These are phyloP conservation scores for Excalfactoria chinensis DNA, from an alignment of 2,113 vertebrate genomes.

Conservation along the genomic window DNA sequence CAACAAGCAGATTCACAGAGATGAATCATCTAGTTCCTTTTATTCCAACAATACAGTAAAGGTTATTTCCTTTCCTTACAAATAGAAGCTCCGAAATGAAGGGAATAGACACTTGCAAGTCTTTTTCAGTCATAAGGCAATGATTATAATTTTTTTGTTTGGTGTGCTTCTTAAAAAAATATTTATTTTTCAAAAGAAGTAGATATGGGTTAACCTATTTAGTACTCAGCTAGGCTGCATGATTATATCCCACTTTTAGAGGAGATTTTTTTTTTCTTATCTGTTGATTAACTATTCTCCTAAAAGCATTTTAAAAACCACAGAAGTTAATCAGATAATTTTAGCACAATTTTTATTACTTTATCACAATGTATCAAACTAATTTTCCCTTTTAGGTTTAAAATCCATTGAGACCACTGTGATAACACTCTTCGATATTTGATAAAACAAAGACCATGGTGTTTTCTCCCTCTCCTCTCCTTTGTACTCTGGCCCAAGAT, in stretches of 20 bases:
- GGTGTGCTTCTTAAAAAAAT: slow-evolving; percentile 6
- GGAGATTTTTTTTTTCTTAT: background rate
- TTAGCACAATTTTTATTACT: background rate
- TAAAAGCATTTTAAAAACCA: background rate
- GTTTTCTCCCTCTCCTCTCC: background rate
- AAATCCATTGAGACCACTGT: background rate
- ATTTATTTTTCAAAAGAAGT: background rate
- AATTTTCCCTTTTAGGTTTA: background rate
- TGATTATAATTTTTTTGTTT: slow-evolving; percentile 22
- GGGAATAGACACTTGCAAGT: slow-evolving; percentile 49
- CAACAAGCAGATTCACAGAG: slow-evolving; percentile 97
- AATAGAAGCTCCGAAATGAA: slow-evolving; percentile 77
- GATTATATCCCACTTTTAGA: background rate
- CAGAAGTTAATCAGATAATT: background rate
- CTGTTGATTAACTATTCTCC: background rate
- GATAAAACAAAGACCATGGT: background rate
- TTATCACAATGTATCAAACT: background rate
- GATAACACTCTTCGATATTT: background rate
- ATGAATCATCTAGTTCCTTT: slow-evolving; percentile 97
- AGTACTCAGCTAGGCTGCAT: background rate
- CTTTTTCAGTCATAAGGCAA: slow-evolving; percentile 40
- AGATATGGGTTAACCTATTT: background rate
- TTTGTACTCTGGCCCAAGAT: background rate
- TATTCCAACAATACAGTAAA: slow-evolving; percentile 87
- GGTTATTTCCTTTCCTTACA: slow-evolving; percentile 82